Evolutionary conservation across 2,113 vertebrate species (phyloP).

Genomic region (Dicaeum eximium): DNA sequence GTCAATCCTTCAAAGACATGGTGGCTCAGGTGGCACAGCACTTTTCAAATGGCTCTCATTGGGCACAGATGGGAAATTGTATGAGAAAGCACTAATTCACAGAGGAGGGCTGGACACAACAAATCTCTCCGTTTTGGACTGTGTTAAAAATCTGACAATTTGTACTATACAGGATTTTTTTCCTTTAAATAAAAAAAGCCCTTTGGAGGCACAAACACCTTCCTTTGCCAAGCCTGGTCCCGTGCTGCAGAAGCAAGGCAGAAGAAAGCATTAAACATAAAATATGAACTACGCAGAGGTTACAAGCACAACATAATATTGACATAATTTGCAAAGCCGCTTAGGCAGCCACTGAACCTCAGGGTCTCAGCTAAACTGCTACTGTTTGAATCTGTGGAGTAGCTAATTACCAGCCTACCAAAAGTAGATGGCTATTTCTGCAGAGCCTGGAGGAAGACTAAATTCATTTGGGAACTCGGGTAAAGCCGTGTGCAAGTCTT

Average conservation of each 20-base stretch:
- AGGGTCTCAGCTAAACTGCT: not conserved
- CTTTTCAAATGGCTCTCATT: not conserved
- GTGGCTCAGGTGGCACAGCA: not conserved
- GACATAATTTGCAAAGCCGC: not conserved
- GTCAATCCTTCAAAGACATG: not conserved
- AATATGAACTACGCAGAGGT: accelerated
- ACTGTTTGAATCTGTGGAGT: not conserved
- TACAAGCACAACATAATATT: not conserved
- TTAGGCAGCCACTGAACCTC: not conserved
- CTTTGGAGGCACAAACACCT: not conserved
- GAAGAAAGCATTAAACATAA: not conserved
- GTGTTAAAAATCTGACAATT: not conserved
- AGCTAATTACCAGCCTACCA: not conserved
- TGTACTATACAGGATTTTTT: not conserved
- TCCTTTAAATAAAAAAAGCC: not conserved
- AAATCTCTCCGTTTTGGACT: not conserved
- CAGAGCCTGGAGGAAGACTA: not conserved
- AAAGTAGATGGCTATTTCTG: not conserved
- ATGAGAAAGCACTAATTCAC: not conserved
- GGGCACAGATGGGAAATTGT: not conserved
- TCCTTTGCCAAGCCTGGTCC: not conserved
- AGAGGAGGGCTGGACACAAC: not conserved
- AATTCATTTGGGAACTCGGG: not conserved
- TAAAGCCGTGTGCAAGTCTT: not conserved
- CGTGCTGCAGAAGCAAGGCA: not conserved